These are phyloP conservation scores for Iselma pallidipennis DNA, from an alignment of 2,888 invertebrate genomes.

Conservation along the genomic window DNA sequence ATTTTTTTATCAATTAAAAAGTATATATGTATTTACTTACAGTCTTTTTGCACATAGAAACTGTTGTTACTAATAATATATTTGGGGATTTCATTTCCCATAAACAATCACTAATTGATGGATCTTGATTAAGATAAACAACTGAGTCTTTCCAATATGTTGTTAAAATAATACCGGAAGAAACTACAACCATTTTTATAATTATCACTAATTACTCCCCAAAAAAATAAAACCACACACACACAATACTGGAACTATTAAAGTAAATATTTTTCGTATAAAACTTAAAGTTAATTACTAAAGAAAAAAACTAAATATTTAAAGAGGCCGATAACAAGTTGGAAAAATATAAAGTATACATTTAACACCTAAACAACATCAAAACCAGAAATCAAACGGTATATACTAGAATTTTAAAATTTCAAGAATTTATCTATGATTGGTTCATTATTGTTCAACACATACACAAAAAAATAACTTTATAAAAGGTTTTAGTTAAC, in stretches of 20 bases:
- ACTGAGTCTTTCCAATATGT: constrained; percentile 29
- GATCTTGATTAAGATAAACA: constrained; percentile 30
- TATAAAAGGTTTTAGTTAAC: background rate
- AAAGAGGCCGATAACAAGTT: background rate
- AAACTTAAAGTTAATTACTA: background rate
- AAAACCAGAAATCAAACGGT: background rate
- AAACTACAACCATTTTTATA: constrained; percentile 38
- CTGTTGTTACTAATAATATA: constrained; percentile 44
- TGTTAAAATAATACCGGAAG: constrained; percentile 25
- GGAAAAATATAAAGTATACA: too few relatives aligned
- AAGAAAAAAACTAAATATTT: background rate
- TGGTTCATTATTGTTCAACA: too few relatives aligned
- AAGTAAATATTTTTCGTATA: background rate
- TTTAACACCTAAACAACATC: background rate
- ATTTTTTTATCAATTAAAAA: too few relatives aligned
- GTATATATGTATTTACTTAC: constrained; percentile 41
- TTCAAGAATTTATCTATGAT: background rate
- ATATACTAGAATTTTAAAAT: background rate
- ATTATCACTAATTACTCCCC: too few relatives aligned
- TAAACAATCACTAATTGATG: constrained; percentile 52
- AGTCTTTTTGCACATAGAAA: constrained; percentile 42
- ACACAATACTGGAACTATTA: background rate
- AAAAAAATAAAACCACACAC: background rate
- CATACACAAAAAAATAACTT: too few relatives aligned
- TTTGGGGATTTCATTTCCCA: constrained; percentile 37